These are phyloP conservation scores for Mixornis gularis DNA, from an alignment of 2,113 vertebrate species.

Conservation along the genomic window DNA sequence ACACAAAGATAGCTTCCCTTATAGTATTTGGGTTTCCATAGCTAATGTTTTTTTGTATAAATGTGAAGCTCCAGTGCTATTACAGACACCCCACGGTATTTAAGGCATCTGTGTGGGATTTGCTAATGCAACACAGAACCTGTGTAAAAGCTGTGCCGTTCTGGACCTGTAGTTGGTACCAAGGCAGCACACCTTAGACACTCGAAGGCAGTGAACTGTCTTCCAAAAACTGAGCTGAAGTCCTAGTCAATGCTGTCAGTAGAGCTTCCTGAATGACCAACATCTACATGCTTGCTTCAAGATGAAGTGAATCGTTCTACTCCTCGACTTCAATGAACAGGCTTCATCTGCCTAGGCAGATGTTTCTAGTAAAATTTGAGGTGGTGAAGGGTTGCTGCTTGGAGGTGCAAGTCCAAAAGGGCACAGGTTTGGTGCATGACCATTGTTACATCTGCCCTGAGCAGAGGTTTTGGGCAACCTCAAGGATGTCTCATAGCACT, in stretches of 20 bases:
- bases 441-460: not conserved
- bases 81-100: rapidly evolving
- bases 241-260: not conserved
- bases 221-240: not conserved
- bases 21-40: not conserved
- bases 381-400: not conserved
- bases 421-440: not conserved
- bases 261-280: not conserved
- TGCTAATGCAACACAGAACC: not conserved
- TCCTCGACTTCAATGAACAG: not conserved
- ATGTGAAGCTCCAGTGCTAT: rapidly evolving
- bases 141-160: not conserved
- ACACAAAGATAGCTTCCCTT: not conserved
- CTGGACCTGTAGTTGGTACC: not conserved
- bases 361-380: not conserved
- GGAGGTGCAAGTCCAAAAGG: not conserved
- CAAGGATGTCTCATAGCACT: not conserved
- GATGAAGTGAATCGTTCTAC: rapidly evolving
- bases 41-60: not conserved
- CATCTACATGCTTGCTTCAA: not conserved
- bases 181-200: not conserved
- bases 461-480: not conserved
- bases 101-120: not conserved
- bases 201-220: not conserved
- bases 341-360: not conserved